Evolutionary conservation across 2,113 vertebrate species (phyloP).

Genomic region (Lonchura striata): DNA sequence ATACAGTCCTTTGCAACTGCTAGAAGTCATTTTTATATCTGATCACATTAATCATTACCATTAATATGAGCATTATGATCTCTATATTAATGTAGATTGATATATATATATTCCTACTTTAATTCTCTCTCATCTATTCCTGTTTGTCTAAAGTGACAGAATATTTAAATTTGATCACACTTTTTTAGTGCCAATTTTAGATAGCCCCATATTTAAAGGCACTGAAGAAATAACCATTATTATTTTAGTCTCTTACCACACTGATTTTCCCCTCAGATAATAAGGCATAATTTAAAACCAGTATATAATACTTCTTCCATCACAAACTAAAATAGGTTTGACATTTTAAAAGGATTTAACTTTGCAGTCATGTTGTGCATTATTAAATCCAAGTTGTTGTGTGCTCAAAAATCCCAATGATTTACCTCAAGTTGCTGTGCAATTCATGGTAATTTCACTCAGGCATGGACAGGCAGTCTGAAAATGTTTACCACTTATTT

Average conservation of each 20-base stretch:
- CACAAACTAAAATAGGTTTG: background rate
- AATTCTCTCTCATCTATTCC: background rate
- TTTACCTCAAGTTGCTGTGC: background rate
- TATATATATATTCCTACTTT: background rate
- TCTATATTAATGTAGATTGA: slow-evolving; percentile 46
- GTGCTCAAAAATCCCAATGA: background rate
- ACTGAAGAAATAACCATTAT: background rate
- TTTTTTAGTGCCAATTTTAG: background rate
- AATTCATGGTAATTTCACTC: background rate
- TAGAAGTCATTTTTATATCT: slow-evolving; percentile 55
- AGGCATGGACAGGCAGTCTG: background rate
- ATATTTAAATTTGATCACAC: background rate
- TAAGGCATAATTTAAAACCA: background rate
- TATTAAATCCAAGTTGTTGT: background rate
- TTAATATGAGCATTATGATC: background rate
- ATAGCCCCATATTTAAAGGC: background rate
- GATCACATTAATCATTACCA: slow-evolving; percentile 45
- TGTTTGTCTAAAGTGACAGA: background rate
- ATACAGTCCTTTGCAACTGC: slow-evolving; percentile 18
- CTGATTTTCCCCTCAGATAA: background rate
- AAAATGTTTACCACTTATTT: background rate
- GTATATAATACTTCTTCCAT: background rate
- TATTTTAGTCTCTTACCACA: background rate
- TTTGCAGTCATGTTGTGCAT: background rate
- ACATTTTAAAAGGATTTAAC: background rate